Evolutionary conservation across 2,888 invertebrate genomes (phyloP), one percentile per base, ranked within the genome.

Genomic region (Drosophila infuscata): DNA sequence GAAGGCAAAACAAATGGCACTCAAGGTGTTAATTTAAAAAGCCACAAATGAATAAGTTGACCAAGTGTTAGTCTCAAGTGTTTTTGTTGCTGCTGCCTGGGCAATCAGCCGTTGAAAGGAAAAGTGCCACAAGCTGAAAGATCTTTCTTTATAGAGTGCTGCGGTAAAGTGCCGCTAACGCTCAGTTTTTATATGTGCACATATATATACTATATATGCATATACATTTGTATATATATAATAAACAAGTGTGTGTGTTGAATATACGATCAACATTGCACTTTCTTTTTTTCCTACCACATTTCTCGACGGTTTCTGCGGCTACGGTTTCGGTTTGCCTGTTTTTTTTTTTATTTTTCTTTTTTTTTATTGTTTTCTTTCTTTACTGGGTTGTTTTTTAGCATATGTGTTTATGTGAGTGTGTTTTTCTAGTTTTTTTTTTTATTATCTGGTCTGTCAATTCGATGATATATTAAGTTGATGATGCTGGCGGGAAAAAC

Each of bases 251-350:
- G 29, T 25, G 20, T 36, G n/a, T 38, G 7, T 12, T 38, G 38
- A n/a, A 25, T 53, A 41, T 46, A 41, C 49, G 38, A 46, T 69
- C 69, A 62, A 69, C 78, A 68, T 67, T 85, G 82, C 83, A 88
- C 83, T 83, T 83, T 83, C 83, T 83, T 87, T 82, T 82, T 76
- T 49, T 68, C 74, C 80, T 70, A 70, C 80, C 60, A 53, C 82
- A 74, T 85, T 82, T 88, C 86, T 80, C 66, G 58, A 49, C 57
- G 49, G 53, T 70, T 8, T 25, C 60, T 62, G 77, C 75, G 76
- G 29, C 59, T 76, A 59, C 20, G 57, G 61, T 61, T 74, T 74
- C 65, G 59, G 61, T 59, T 68, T 64, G 38, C 52, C 38, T 49
- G 20, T 46, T 46, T 48, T 3, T 59, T 46, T 56, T 4, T 15